Conservation (phyloP, 2,113 vertebrate genomes). For the Forbesichthys agassizii region DNA sequence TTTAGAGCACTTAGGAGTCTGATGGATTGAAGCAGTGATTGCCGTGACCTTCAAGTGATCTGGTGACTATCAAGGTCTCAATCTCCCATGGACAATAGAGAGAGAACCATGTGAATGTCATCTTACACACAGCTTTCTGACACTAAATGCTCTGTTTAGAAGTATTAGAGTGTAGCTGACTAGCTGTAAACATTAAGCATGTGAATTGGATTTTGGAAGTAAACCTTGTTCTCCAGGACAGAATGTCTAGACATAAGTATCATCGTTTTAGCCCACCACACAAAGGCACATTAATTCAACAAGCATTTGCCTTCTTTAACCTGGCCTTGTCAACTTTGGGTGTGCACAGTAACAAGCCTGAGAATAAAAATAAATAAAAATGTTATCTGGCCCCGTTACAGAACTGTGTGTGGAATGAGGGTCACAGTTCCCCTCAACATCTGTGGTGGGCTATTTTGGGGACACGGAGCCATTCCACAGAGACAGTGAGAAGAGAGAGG, state of each 20-base stretch:
- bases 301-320: background rate
- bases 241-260: too few relatives aligned
- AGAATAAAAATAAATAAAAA: conserved; percentile 16
- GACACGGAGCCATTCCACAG: conserved; percentile 4
- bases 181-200: too few relatives aligned
- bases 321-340: background rate
- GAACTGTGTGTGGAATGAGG: background rate
- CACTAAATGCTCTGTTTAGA: background rate
- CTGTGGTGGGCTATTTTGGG: conserved; percentile 40
- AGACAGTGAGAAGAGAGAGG: conserved; percentile 1
- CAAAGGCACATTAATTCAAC: background rate
- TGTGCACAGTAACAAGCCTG: conserved; percentile 15
- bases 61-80: background rate
- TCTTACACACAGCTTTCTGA: background rate
- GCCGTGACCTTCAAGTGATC: conserved; percentile 1
- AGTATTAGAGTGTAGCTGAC: too few relatives aligned
- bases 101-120: background rate
- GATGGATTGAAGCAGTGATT: conserved; percentile 20
- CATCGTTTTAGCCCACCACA: background rate
- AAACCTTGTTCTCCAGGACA: too few relatives aligned
- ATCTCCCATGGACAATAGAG: conserved; percentile 5
- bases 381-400: background rate
- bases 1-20: conserved; percentile 25
- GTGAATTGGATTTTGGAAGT: too few relatives aligned
- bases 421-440: conserved; percentile 37